Evolutionary conservation across 2,113 vertebrate species (phyloP), one percentile per base, ranked within the genome.

Genomic region (Myiozetetes cayanensis): DNA sequence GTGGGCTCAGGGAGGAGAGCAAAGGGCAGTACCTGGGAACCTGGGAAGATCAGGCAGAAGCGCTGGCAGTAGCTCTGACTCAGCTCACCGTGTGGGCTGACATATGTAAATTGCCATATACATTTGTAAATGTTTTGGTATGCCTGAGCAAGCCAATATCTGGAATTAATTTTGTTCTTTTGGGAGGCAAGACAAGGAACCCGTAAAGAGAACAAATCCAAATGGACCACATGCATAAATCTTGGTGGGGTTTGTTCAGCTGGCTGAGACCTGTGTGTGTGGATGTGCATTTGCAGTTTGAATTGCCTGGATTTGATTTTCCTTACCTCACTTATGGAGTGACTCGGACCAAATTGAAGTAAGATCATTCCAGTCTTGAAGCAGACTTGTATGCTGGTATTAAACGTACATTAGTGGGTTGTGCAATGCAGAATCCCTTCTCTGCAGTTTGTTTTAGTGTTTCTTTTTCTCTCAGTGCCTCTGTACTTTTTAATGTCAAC

Each of bases 121-220:
- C 80, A 46, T 93, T 95, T 96, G 90, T 95, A 95, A 93, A 94
- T 96, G 95, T 94, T 95, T 94, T 96, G 96, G 88, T 92, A 78
- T 94, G 88, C 73, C 77, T 56, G 73, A 93, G 92, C 88, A 86
- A 90, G 92, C 83, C 92, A 82, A 3, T 88, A 93, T 27, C 88
- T 96, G 96, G 79, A 66, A 89, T 89, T 85, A 88, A 95, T 96
- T 92, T 93, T 95, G 86, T 87, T 91, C 93, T 91, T 95, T 89
- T 90, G 86, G 73, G 76, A 95, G 90, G 67, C 85, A 87, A 90
- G 78, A 91, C 46, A 62, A 85, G 75, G 95, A 93, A 83, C 83
- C 68, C 0, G 2, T 35, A 8, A 43, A 68, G 43, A 66, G 83
- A 87, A 55, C 7, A 50, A 71, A 93, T 72, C 91, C 86, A 73